phyloP scores from a whole-genome alignment of 2,113 vertebrate genomes.

The Caranx ignobilis region DNA sequence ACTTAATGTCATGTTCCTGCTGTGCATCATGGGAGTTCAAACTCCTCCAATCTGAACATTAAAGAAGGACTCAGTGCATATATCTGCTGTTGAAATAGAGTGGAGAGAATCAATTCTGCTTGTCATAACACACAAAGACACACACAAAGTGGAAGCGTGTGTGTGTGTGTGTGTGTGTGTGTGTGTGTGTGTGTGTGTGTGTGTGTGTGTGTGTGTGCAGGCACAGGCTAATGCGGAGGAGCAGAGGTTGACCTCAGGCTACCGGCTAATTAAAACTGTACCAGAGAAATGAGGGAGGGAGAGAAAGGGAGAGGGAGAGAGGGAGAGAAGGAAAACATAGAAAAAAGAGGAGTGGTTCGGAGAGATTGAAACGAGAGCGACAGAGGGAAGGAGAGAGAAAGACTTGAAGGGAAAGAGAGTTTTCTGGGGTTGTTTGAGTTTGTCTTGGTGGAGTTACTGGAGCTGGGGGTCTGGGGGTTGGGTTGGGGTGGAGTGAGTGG shows the following conservation, averaged over 20 bases:
- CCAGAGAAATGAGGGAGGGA: slow-evolving; percentile 67
- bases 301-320: slow-evolving; percentile 19
- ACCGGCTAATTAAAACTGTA: slow-evolving; percentile 80
- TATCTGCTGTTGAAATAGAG: slow-evolving; percentile 55
- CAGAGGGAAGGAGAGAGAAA: slow-evolving; percentile 19
- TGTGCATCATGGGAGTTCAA: slow-evolving; percentile 55
- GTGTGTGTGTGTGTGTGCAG: slow-evolving; percentile 13
- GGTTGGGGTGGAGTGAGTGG: neutral
- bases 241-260: slow-evolving; percentile 79
- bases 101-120: slow-evolving; percentile 57
- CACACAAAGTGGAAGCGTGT: slow-evolving; percentile 12
- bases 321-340: slow-evolving; percentile 47
- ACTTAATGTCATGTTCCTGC: slow-evolving; percentile 53
- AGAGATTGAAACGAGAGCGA: slow-evolving; percentile 19
- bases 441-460: slow-evolving; percentile 13
- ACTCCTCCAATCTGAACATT: slow-evolving; percentile 42
- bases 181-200: slow-evolving; percentile 9
- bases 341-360: slow-evolving; percentile 35
- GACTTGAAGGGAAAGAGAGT: slow-evolving; percentile 39
- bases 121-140: slow-evolving; percentile 55
- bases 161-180: slow-evolving; percentile 14
- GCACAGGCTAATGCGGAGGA: slow-evolving; percentile 62
- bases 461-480: neutral
- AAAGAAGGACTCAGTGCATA: slow-evolving; percentile 44
- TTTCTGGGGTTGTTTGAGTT: slow-evolving; percentile 11